Conservation (phyloP, 2,888 invertebrate genomes). For the Aethes cnicana region DNA sequence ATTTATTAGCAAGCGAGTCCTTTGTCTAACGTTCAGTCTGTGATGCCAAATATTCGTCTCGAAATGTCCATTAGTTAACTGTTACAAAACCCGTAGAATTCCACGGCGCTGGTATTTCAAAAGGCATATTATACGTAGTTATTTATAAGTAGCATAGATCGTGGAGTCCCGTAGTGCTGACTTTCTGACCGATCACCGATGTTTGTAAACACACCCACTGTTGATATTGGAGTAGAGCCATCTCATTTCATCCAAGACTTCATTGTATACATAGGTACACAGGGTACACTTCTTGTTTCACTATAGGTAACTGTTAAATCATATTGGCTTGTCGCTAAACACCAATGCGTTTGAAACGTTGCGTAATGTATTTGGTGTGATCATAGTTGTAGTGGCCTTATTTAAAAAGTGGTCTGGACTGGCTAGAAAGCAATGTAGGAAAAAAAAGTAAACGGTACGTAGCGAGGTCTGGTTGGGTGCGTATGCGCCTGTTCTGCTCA, state of each 20-base stretch:
- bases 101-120: too few relatives aligned
- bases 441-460: slow-evolving; percentile 37
- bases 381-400: background rate
- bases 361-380: slow-evolving; percentile 8
- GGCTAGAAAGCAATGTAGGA: slow-evolving; percentile 30
- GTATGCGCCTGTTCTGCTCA: slow-evolving; percentile 38
- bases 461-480: slow-evolving; percentile 44
- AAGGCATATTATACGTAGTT: too few relatives aligned
- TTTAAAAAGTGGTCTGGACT: slow-evolving; percentile 22
- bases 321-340: background rate
- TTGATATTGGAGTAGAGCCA: slow-evolving; percentile 49
- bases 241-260: slow-evolving; percentile 37
- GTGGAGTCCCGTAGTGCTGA: background rate
- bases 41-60: slow-evolving; percentile 1
- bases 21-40: slow-evolving; percentile 2
- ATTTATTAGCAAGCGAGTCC: slow-evolving; percentile 8
- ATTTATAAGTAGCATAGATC: too few relatives aligned
- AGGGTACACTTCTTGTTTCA: slow-evolving; percentile 26
- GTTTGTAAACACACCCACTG: slow-evolving; percentile 52
- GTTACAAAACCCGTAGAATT: background rate
- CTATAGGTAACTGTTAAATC: background rate
- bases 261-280: too few relatives aligned
- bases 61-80: background rate
- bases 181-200: slow-evolving; percentile 31
- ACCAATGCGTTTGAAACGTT: background rate